phyloP scores from a whole-genome alignment of 1,140 invertebrate genomes.

The Drosophila sp. region DNA sequence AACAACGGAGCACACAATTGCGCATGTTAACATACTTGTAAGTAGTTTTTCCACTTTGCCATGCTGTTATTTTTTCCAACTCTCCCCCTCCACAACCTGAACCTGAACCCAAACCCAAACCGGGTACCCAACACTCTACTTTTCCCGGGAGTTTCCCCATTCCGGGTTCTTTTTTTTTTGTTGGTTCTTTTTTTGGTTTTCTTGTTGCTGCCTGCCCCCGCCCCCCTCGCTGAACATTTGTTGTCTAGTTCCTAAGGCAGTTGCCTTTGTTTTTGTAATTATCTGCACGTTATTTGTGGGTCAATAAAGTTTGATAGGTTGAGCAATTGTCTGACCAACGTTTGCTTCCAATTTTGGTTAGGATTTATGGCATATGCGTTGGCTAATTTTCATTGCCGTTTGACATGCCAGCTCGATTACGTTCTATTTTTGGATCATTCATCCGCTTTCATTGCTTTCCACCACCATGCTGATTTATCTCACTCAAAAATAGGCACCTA shows the following conservation, averaged over 20 bases:
- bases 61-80: slow-evolving; percentile 26
- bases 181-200: slow-evolving; percentile 23
- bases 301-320: slow-evolving; percentile 82
- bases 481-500: slow-evolving; percentile 32
- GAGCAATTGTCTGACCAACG: slow-evolving; percentile 65
- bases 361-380: slow-evolving; percentile 68
- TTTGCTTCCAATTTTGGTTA: slow-evolving; percentile 24
- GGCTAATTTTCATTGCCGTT: slow-evolving; percentile 66
- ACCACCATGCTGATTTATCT: slow-evolving; percentile 69
- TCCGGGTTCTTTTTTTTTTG: slow-evolving; percentile 20
- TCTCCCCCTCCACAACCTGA: not conserved
- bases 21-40: slow-evolving; percentile 82
- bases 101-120: no score
- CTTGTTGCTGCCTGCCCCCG: no score
- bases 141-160: not conserved
- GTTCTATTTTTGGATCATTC: slow-evolving; percentile 40
- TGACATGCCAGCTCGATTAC: slow-evolving; percentile 70
- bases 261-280: slow-evolving; percentile 80
- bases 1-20: slow-evolving; percentile 63
- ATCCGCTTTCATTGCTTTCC: slow-evolving; percentile 2
- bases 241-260: slow-evolving; percentile 58
- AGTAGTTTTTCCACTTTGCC: slow-evolving; percentile 81
- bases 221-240: slow-evolving; percentile 40
- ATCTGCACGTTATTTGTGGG: slow-evolving; percentile 82
- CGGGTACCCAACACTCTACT: not conserved